phyloP scores from a whole-genome alignment of 2,113 vertebrate genomes.

The Motacilla alba region DNA sequence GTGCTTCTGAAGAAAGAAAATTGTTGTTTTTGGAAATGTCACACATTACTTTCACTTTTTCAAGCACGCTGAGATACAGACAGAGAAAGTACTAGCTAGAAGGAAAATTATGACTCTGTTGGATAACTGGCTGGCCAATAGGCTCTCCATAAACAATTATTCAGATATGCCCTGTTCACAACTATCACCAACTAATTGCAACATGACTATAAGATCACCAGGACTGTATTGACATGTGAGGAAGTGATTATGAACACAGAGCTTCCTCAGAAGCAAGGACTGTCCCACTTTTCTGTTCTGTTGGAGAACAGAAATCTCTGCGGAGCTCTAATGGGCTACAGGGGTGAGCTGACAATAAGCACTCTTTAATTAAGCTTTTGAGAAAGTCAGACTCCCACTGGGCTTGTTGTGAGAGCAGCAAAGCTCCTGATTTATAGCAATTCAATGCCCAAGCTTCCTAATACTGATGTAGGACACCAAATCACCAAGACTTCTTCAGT shows the following conservation, averaged over 20 bases:
- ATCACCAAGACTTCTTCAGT: not conserved
- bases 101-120: not conserved
- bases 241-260: constrained; percentile 37
- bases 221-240: constrained; percentile 33
- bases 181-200: constrained; percentile 34
- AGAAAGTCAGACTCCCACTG: constrained; percentile 50
- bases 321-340: constrained; percentile 40
- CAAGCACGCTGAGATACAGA: not conserved
- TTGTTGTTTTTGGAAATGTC: not conserved
- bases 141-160: not conserved
- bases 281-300: constrained; percentile 51
- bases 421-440: constrained; percentile 57
- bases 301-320: constrained; percentile 52
- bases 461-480: constrained; percentile 24
- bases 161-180: not conserved
- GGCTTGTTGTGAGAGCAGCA: constrained; percentile 54
- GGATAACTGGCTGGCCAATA: not conserved
- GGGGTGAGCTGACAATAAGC: constrained; percentile 58
- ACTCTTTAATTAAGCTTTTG: constrained; percentile 71
- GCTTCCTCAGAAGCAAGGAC: constrained; percentile 20
- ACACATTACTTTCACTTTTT: not conserved
- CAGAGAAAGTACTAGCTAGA: not conserved
- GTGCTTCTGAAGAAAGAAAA: not conserved
- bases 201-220: constrained; percentile 35
- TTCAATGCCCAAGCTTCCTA: constrained; percentile 40